A percentile compares a stretch with the other conserved stretches of the same genome.
Conservation (phyloP, 2,797 vertebrate genomes). For the Galago senegalensis region DNA sequence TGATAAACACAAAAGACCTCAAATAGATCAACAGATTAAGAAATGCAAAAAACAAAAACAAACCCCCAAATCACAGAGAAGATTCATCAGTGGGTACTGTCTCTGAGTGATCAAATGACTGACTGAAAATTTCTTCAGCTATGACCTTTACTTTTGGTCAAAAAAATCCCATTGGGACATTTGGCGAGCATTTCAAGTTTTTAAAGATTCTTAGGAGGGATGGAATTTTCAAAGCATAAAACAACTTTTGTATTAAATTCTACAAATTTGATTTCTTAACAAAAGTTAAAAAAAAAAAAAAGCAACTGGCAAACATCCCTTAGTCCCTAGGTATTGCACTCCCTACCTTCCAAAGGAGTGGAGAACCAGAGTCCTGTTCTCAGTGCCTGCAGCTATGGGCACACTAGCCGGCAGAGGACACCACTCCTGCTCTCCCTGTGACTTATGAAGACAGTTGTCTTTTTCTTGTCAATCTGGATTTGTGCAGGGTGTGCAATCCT, state of each 20-base stretch:
- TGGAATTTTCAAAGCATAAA: slow-evolving; percentile 76
- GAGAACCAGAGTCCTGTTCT: neutral
- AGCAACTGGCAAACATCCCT: slow-evolving; percentile 42
- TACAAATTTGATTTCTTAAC: slow-evolving; percentile 67
- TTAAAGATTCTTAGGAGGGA: slow-evolving; percentile 76
- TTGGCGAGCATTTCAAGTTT: slow-evolving; percentile 74
- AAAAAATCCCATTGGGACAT: slow-evolving; percentile 84
- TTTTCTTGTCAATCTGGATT: neutral
- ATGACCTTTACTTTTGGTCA: slow-evolving; percentile 72
- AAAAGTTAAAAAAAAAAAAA: slow-evolving; percentile 9
- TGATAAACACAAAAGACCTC: slow-evolving; percentile 94
- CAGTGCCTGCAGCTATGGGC: neutral
- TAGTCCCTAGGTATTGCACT: neutral
- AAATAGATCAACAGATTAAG: slow-evolving; percentile 93
- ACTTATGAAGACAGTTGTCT: neutral
- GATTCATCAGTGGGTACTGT: slow-evolving; percentile 75
- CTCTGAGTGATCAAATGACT: slow-evolving; percentile 75
- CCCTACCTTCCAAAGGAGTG: neutral
- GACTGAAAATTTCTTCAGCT: slow-evolving; percentile 66
- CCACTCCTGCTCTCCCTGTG: neutral
- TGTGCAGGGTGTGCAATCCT: neutral
- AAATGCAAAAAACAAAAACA: slow-evolving; percentile 84
- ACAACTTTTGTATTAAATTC: slow-evolving; percentile 80
- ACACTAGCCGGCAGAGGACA: neutral
- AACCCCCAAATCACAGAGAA: slow-evolving; percentile 78